These are phyloP conservation scores for Bombus cullumanus DNA, from an alignment of 1,140 invertebrate genomes.

Conservation along the genomic window DNA sequence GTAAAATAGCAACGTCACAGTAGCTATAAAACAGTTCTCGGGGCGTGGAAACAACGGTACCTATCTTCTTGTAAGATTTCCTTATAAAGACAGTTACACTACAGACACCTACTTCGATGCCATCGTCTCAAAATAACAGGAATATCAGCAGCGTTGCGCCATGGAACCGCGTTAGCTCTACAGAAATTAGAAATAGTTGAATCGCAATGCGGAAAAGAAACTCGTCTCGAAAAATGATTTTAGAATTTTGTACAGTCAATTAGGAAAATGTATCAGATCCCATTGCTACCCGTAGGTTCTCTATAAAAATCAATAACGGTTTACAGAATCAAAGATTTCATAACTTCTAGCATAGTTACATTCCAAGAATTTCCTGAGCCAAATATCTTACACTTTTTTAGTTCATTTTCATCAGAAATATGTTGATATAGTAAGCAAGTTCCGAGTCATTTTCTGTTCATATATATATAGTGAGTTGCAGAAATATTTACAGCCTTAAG, in stretches of 20 bases:
- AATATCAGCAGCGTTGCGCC: constrained; percentile 26
- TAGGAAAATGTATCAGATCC: neutral
- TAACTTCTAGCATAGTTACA: too few species aligned
- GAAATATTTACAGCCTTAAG: neutral
- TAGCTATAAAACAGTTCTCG: constrained; percentile 50
- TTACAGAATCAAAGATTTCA: too few species aligned
- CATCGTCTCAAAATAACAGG: constrained; percentile 37
- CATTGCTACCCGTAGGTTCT: too few species aligned
- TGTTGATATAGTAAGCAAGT: too few species aligned
- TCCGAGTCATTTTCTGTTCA: too few species aligned
- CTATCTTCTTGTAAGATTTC: constrained; percentile 44
- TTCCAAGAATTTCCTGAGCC: too few species aligned
- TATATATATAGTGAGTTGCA: too few species aligned
- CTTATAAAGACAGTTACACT: constrained; percentile 44
- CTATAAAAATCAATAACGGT: too few species aligned
- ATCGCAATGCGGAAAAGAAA: constrained; percentile 9
- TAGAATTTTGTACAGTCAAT: neutral
- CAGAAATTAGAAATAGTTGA: neutral
- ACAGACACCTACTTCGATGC: constrained; percentile 2
- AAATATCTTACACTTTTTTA: too few species aligned
- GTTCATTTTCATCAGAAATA: too few species aligned
- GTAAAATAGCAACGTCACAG: constrained; percentile 53
- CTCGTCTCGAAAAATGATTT: neutral
- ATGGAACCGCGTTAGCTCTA: too few species aligned
- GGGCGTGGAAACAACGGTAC: constrained; percentile 65